These are phyloP conservation scores for Holacanthus passer DNA, from an alignment of 2,113 vertebrate species.

Conservation along the genomic window DNA sequence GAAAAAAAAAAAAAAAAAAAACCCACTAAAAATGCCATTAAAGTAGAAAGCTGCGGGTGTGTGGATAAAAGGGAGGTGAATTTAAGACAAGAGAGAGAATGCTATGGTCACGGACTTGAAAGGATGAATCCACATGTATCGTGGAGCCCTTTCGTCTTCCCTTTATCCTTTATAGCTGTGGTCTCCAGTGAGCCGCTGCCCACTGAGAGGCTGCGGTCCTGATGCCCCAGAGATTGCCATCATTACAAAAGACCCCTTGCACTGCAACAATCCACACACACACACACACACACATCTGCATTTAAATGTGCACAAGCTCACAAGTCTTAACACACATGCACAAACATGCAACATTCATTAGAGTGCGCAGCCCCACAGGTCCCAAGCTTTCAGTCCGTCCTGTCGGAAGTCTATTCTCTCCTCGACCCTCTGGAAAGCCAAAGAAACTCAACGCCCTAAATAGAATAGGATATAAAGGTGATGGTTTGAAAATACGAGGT, in stretches of 20 bases:
- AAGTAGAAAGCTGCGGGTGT: constrained; percentile 30
- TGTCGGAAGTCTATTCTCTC: constrained; percentile 52
- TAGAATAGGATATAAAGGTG: constrained; percentile 72
- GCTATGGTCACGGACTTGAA: constrained; percentile 47
- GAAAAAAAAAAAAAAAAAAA: background rate
- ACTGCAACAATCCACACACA: constrained; percentile 24
- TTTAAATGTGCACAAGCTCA: constrained; percentile 21
- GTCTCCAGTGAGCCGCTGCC: constrained; percentile 38
- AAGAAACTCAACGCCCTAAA: constrained; percentile 57
- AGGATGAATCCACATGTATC: constrained; percentile 50
- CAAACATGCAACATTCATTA: constrained; percentile 50
- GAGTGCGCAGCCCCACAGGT: constrained; percentile 29
- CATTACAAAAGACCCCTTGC: constrained; percentile 50
- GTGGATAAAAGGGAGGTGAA: constrained; percentile 27
- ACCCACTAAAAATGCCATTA: constrained; percentile 22
- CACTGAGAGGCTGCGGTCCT: constrained; percentile 39
- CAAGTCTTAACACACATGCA: constrained; percentile 12
- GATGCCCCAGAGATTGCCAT: constrained; percentile 50
- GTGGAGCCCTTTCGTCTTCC: constrained; percentile 46
- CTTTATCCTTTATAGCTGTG: constrained; percentile 25
- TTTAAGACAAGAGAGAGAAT: constrained; percentile 33
- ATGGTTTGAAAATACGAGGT: constrained; percentile 71
- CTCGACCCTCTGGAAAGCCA: constrained; percentile 46
- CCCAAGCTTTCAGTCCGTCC: constrained; percentile 47
- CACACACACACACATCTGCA: constrained; percentile 16